Evolutionary conservation across 2,888 invertebrate species (phyloP).

Genomic region (Callinectes sapidus): DNA sequence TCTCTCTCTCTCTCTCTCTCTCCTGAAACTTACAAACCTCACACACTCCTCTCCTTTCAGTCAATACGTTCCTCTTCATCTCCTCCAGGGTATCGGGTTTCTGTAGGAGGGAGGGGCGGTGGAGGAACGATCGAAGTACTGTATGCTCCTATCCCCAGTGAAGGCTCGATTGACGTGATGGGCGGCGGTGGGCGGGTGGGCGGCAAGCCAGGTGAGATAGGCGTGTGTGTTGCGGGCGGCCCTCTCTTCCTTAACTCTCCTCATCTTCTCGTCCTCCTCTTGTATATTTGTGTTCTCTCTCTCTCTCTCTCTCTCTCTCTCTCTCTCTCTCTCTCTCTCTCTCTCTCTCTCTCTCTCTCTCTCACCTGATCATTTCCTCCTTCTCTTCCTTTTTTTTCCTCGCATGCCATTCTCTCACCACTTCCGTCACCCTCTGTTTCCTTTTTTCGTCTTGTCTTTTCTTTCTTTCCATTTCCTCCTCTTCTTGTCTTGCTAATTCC

Average conservation of each 20-base stretch:
- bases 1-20: no score
- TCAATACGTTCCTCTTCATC: not conserved
- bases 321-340: not conserved
- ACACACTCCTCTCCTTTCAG: not conserved
- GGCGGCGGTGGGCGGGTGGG: constrained; percentile 24
- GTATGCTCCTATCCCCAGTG: constrained; percentile 29
- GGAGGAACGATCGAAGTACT: constrained; percentile 37
- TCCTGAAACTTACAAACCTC: no score
- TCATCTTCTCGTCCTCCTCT: not conserved
- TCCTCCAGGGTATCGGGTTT: constrained; percentile 24
- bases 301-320: constrained; percentile 35
- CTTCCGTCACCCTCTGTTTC: not conserved
- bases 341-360: not conserved
- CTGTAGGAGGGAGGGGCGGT: constrained; percentile 20
- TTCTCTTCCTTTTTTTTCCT: not conserved
- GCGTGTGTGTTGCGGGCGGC: not conserved
- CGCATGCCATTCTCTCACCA: not conserved
- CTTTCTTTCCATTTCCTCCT: not conserved
- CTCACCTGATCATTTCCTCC: not conserved
- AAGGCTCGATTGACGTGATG: constrained; percentile 24
- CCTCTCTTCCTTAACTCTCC: not conserved
- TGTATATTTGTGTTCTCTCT: not conserved
- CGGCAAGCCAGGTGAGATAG: constrained; percentile 6
- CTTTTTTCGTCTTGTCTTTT: constrained; percentile 2
- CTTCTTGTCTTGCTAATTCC: not conserved